Conservation (phyloP, 2,797 vertebrate genomes). For the Sphaeramia orbicularis region DNA sequence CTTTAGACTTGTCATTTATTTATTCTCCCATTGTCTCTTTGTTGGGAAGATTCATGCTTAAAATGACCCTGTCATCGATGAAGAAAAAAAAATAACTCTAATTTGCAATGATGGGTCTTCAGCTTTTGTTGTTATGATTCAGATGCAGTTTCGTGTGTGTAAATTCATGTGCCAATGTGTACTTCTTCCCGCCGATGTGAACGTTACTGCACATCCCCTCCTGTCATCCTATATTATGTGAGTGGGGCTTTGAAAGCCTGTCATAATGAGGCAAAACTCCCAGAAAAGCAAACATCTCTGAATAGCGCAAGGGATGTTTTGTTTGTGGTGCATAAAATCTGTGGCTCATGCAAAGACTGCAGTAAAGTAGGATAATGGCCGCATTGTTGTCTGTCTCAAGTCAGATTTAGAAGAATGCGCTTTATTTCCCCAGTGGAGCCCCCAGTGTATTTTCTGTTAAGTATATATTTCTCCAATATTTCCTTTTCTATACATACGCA, state of each 20-base stretch:
- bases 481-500: no score
- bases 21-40: constrained; percentile 40
- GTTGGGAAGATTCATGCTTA: constrained; percentile 44
- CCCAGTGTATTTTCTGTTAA: neutral
- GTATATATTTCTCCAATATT: no score
- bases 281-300: constrained; percentile 35
- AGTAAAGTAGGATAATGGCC: constrained; percentile 22
- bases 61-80: constrained; percentile 41
- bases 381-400: constrained; percentile 20
- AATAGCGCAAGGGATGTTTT: constrained; percentile 25
- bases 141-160: neutral
- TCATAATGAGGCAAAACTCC: constrained; percentile 53
- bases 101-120: constrained; percentile 55
- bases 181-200: constrained; percentile 30
- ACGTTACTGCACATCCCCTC: constrained; percentile 17
- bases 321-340: constrained; percentile 19
- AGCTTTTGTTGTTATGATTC: constrained; percentile 49
- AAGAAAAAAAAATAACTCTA: constrained; percentile 35
- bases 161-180: constrained; percentile 4
- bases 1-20: constrained; percentile 46
- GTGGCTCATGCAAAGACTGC: neutral
- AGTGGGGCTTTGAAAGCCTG: constrained; percentile 54
- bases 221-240: constrained; percentile 57
- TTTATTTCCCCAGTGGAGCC: neutral
- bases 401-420: neutral